These are phyloP conservation scores for Caenorhabditis sulstoni DNA, from an alignment of 2,888 invertebrate genomes.

Conservation along the genomic window DNA sequence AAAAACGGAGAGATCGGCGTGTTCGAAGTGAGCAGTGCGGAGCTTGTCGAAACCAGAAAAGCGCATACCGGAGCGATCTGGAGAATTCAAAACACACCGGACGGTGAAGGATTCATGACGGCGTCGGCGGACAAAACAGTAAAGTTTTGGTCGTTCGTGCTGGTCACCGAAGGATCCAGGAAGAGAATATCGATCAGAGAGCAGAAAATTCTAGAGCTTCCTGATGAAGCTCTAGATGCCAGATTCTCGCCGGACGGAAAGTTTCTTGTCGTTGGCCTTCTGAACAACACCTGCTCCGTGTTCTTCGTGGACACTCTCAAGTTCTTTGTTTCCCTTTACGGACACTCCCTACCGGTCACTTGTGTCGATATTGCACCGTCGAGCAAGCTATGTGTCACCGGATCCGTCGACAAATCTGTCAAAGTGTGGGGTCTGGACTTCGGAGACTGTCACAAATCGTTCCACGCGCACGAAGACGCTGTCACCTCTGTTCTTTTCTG, in stretches of 20 bases:
- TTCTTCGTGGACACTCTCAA: constrained; percentile 95
- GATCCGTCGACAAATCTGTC: constrained; percentile 94
- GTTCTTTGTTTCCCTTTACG: constrained; percentile 95
- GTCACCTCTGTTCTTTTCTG: constrained; percentile 92
- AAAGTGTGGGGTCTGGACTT: constrained; percentile 99
- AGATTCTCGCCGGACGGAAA: constrained; percentile 82
- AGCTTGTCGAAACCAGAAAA: constrained; percentile 86
- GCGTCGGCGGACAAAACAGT: constrained; percentile 92
- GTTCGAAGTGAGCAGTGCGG: constrained; percentile 89
- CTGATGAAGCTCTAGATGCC: constrained; percentile 90
- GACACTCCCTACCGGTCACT: constrained; percentile 94
- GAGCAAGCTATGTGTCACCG: constrained; percentile 89
- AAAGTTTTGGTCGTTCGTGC: constrained; percentile 94
- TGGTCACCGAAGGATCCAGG: constrained; percentile 81
- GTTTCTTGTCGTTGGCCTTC: constrained; percentile 90
- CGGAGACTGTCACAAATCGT: constrained; percentile 95
- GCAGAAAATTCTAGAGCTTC: constrained; percentile 89
- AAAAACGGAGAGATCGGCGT: constrained; percentile 88
- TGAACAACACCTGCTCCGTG: constrained; percentile 95
- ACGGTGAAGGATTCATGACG: constrained; percentile 83
- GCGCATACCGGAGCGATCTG: constrained; percentile 90
- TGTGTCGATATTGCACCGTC: constrained; percentile 91
- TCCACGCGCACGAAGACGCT: constrained; percentile 94
- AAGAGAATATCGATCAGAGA: constrained; percentile 84
- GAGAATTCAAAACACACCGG: constrained; percentile 87